Base-by-base conservation (phyloP, 2,888 invertebrate species). In the Lysandra bellargus region DNA sequence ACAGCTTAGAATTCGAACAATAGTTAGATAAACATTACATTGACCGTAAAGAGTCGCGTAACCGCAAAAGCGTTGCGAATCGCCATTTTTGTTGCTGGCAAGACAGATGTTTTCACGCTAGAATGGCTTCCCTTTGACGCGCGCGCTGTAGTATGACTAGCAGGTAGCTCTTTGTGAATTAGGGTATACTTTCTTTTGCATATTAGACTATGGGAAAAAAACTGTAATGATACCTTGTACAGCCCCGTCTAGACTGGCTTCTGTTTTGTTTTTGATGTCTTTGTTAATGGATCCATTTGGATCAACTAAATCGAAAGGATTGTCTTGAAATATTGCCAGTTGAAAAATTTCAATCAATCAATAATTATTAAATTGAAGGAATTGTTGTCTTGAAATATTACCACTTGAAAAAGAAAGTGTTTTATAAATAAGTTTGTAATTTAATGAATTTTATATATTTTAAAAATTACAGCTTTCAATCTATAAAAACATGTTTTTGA, bases 121-220 rank as follows among this genome's bases (percentile, higher is more conserved):
- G 83, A 86, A 81, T 83, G 86, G 84, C 83, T 87, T 87, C 85
- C 85, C 87, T 89, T 88, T 86, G 85, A 84, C 82, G 84, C 79
- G 82, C 82, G 81, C 84, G 84, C 81, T 84, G 78, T 80, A 83
- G 85, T 87, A 86, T 88, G 86, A 89, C 89, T 82, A 85, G 84
- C 84, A 80, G 83, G 81, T 82, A 81, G 75, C 80, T 78, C 75
- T 61, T 57, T 53, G 73, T 77, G 60, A 78, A 49, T 69, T 78
- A 44, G 49, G 74, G 49, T 76, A 79, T 77, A 76, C 80, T 79
- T 57, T 61, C 78, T 78, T 80, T 78, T 60, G 17, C 44, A 74
- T 75, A 75, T 75, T 75, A 64, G 74, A 44, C 75, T 74, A 57
- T 78, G 73, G 57, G 72, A 23, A 57, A 37, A 37, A 69, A 57